Base-by-base conservation (phyloP, 30 jellyfish, hydroid and myxozoan genomes). In the Turritopsis rubra region DNA sequence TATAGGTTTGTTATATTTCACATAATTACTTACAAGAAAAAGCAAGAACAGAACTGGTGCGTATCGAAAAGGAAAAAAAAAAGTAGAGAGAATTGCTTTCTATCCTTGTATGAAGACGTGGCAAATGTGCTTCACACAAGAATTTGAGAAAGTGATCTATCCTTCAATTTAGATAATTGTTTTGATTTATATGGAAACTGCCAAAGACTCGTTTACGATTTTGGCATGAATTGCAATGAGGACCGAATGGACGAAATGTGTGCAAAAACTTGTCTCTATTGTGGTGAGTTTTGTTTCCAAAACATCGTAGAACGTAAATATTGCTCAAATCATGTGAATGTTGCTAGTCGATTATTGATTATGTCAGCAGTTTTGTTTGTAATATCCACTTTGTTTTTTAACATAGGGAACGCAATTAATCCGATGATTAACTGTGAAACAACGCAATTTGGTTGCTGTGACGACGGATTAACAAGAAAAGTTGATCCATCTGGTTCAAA, bases 181-280 rank as follows among this genome's bases (percentile, higher is more conserved):
- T 85, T 85, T 28, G 91, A 85, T 23, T 52, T 85, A 53, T 85
- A 85, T 30, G 87, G 82, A 22, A 66, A 85, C 30, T 85, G 91
- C 29, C 24, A 83, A 21, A 72, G 21, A 29, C 27, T 75, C 27
- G 82, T 79, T 16, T 80, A 75, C 25, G 54, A 75, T 3, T 75
- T 80, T 66, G 76, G 78, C 8, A 28, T 73, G 23, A 18, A 54
- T 25, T 84, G 86, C n/a, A 52, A 76, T 23, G 52, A 29, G 65
- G 80, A 85, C 54, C 73, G 27, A 28, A 85, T 85, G 91, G 71
- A 85, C 21, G 81, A 74, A 73, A 65, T 85, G 91, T 85, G 91
- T 79, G 71, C 73, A 52, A 85, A 85, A 65, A 85, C 91, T 9
- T 85, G 91, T 41, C 83, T 86, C 30, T 78, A 74, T 54, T 85